Conservation (phyloP, 2,888 invertebrate genomes). For the Sphaerolaimus hirsutus region DNA sequence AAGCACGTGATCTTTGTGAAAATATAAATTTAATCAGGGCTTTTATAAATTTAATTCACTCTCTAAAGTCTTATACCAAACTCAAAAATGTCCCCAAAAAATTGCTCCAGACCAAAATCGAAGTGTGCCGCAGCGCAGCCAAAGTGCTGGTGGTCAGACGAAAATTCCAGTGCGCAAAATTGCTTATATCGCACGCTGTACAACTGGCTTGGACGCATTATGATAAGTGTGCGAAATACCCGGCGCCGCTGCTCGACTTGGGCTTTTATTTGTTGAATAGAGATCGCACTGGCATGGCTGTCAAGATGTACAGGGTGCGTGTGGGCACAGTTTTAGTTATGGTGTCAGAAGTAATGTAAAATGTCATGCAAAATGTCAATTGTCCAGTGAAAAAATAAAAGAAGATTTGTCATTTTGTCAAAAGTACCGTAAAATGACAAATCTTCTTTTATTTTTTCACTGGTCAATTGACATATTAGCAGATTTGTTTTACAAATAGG, state of each 20-base stretch:
- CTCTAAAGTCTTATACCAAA: too few species aligned
- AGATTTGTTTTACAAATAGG: background rate
- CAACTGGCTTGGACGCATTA: background rate
- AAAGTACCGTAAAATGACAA: too few species aligned
- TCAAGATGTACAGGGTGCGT: slow-evolving; percentile 38
- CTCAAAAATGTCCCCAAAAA: too few species aligned
- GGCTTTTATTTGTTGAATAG: slow-evolving; percentile 70
- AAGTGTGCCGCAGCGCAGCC: slow-evolving; percentile 58
- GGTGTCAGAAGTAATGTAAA: too few species aligned
- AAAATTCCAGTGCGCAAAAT: slow-evolving; percentile 52
- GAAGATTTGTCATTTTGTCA: too few species aligned
- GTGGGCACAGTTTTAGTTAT: background rate
- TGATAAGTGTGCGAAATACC: slow-evolving; percentile 36
- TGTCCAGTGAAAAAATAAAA: too few species aligned
- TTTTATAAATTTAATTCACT: too few species aligned
- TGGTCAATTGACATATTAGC: background rate
- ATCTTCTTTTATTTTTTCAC: too few species aligned
- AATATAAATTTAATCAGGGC: too few species aligned
- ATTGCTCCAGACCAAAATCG: slow-evolving; percentile 31
- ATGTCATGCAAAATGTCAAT: too few species aligned
- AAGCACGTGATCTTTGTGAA: too few species aligned
- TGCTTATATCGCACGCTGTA: slow-evolving; percentile 39
- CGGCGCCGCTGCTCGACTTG: slow-evolving; percentile 60
- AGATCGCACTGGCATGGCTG: slow-evolving; percentile 57
- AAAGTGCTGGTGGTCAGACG: slow-evolving; percentile 63